Evolutionary conservation across 2,888 invertebrate species (phyloP).

Genomic region (Cataglyphis albicans): DNA sequence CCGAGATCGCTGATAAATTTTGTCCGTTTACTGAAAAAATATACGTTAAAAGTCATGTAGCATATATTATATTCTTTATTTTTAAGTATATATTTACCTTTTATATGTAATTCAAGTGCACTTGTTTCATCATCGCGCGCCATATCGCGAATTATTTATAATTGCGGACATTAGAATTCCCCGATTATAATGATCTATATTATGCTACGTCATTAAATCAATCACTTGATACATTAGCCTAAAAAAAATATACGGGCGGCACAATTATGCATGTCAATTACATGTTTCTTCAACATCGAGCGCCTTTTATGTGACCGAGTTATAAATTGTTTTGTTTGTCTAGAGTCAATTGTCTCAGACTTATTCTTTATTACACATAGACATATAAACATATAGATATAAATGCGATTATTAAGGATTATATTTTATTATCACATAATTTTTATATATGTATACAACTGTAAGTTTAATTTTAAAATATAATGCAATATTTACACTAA

Average conservation of each 20-base stretch:
- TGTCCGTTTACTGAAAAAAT: conserved; percentile 78
- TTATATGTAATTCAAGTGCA: conserved; percentile 78
- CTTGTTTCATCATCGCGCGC: conserved; percentile 76
- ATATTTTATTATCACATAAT: conserved; percentile 66
- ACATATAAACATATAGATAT: neutral
- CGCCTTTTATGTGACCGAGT: neutral
- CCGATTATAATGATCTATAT: neutral
- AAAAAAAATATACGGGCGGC: conserved; percentile 6
- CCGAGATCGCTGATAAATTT: conserved; percentile 76
- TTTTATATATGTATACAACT: conserved; percentile 79
- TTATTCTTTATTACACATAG: neutral
- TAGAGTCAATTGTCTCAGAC: conserved; percentile 31
- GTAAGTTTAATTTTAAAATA: conserved; percentile 77
- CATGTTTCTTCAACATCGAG: conserved; percentile 17
- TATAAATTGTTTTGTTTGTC: conserved; percentile 56
- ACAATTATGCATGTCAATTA: conserved; percentile 34
- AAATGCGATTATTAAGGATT: conserved; percentile 35
- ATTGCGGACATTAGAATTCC: neutral
- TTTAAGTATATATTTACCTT: conserved; percentile 70
- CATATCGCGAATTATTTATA: conserved; percentile 74
- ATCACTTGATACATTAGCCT: conserved; percentile 20
- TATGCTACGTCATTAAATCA: conserved; percentile 2
- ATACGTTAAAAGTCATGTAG: conserved; percentile 21
- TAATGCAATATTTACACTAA: conserved; percentile 83
- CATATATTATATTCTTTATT: neutral